These are phyloP conservation scores for Tethea ocularis DNA, from an alignment of 2,888 invertebrate species.

Conservation along the genomic window DNA sequence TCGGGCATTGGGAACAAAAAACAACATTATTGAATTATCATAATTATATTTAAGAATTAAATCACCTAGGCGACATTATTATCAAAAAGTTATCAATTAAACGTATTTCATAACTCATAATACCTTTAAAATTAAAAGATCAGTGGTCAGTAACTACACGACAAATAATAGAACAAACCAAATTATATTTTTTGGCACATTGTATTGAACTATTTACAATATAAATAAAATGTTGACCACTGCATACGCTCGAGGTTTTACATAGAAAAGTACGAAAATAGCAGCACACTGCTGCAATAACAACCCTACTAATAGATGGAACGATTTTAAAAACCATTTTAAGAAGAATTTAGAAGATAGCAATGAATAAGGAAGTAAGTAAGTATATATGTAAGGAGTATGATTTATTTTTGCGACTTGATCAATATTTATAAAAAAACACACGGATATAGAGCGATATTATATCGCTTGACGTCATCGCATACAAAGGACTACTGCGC, in stretches of 20 bases:
- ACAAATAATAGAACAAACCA: not conserved
- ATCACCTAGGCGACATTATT: constrained; percentile 1
- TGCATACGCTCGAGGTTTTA: constrained; percentile 13
- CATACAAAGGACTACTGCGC: too few species aligned
- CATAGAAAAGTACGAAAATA: constrained; percentile 7
- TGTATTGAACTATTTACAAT: constrained; percentile 17
- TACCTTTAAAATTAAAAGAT: constrained; percentile 6
- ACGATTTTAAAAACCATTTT: not conserved
- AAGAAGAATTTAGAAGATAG: not conserved
- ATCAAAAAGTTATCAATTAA: constrained; percentile 18
- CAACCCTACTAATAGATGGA: not conserved
- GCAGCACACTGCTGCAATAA: constrained; percentile 14
- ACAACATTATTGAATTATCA: constrained; percentile 14
- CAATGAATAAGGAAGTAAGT: too few species aligned
- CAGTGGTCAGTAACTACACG: not conserved
- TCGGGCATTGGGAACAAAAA: not conserved
- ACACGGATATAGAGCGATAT: too few species aligned
- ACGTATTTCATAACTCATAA: constrained; percentile 20
- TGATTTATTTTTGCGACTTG: too few species aligned
- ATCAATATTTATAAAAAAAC: too few species aligned
- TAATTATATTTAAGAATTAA: constrained; percentile 42
- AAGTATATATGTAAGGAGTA: too few species aligned
- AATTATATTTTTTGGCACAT: constrained; percentile 21
- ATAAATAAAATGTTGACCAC: constrained; percentile 15
- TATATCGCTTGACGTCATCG: too few species aligned